Evolutionary conservation across 2,888 invertebrate species (phyloP), one percentile per base, ranked within the genome.

Genomic region (Pseudolycoriella hygida): DNA sequence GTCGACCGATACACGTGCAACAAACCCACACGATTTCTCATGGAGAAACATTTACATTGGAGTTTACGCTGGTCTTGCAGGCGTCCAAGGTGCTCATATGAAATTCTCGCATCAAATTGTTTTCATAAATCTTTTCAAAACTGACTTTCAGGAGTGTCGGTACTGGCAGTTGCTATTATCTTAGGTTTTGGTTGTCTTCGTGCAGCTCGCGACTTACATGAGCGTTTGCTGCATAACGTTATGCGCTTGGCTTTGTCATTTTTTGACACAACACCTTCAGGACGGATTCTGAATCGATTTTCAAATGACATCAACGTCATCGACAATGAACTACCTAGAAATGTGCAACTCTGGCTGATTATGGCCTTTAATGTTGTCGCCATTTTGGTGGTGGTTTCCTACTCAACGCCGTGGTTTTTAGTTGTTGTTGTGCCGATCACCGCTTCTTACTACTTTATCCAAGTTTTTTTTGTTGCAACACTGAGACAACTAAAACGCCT

Each of bases 41-140:
- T 69, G 69, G 52, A 69, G 85, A 49, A 80, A 89, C 57, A 71
- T 84, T 66, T 89, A 88, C 60, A 72, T 92, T 48, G 85, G 87
- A 44, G 84, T 89, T n/a, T 92, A 90, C 62, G 90, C 86, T 50
- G 85, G 77, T 17, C 74, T 92, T 49, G 92, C 90, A 50, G 67
- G 82, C 51, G 86, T 83, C 48, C 90, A 92, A 80, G 87, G 89
- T 34, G 3, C n/a, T n/a, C 12, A 12, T 8, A 14, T 34, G 6
- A n/a, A n/a, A n/a, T n/a, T n/a, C n/a, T n/a, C n/a, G n/a, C n/a
- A n/a, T n/a, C n/a, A n/a, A n/a, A n/a, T n/a, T n/a, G n/a, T n/a
- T n/a, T n/a, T n/a, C n/a, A n/a, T n/a, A n/a, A n/a, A n/a, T n/a
- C n/a, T n/a, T n/a, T n/a, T n/a, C n/a, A n/a, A n/a, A n/a, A n/a